Conservation (phyloP, 2,888 invertebrate genomes). For the Oscheius sp. region DNA sequence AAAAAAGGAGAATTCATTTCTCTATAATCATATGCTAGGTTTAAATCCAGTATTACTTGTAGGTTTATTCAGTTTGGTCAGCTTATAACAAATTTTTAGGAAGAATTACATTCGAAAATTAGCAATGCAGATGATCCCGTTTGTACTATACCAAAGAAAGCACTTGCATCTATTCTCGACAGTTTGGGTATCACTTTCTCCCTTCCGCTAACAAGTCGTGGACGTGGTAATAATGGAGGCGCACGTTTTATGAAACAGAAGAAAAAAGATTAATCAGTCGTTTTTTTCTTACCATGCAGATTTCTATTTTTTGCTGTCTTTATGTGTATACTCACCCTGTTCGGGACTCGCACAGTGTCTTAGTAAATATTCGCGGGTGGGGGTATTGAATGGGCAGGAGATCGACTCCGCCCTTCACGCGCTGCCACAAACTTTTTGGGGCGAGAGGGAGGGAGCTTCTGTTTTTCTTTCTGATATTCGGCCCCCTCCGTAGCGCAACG, state of each 20-base stretch:
- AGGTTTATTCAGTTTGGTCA: slow-evolving; percentile 24
- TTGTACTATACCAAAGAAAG: slow-evolving; percentile 45
- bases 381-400: slow-evolving; percentile 16
- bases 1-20: slow-evolving; percentile 45
- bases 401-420: neutral
- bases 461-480: slow-evolving; percentile 22
- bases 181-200: slow-evolving; percentile 38
- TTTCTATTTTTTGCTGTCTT: neutral
- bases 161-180: slow-evolving; percentile 40
- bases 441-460: slow-evolving; percentile 15
- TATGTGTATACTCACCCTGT: slow-evolving; percentile 6
- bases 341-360: slow-evolving; percentile 7
- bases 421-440: slow-evolving; percentile 1
- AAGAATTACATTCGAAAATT: slow-evolving; percentile 46
- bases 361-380: slow-evolving; percentile 16
- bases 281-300: neutral
- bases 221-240: slow-evolving; percentile 2
- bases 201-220: slow-evolving; percentile 25
- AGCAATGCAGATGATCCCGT: slow-evolving; percentile 43
- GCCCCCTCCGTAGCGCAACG: neutral
- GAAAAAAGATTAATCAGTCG: too few relatives aligned
- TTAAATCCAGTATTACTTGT: slow-evolving; percentile 58
- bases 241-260: neutral
- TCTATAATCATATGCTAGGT: slow-evolving; percentile 57
- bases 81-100: slow-evolving; percentile 34